Evolutionary conservation across 2,797 vertebrate genomes (phyloP), one percentile per base, ranked within the genome.

Genomic region (Onychomys leucogaster): DNA sequence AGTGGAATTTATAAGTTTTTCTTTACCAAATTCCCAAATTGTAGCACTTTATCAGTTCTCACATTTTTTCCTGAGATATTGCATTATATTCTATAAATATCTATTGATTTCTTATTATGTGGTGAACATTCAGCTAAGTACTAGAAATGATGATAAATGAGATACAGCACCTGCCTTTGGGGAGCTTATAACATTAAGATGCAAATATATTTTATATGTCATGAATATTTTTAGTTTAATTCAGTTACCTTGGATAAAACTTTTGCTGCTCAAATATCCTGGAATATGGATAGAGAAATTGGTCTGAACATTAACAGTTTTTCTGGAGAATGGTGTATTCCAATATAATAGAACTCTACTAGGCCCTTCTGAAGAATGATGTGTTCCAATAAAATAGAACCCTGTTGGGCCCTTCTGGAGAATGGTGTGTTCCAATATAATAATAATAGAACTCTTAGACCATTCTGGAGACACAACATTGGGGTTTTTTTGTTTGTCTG

Each of bases 21-120:
- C 69, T 96, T 73, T 8, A 76, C 5, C 4, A 88, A n/a, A 43
- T 2, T 16, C 17, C 21, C 10, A 69, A 90, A 82, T 83, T 94
- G 21, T 41, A 76, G 25, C 32, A 78, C 81, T 95, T 91, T 37
- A 81, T 52, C 82, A 63, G 77, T 21, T 11, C 25, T 17, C 13
- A 29, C 6, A 76, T 76, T 96, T 94, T 91, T 12, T 67, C 8
- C 49, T 89, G 16, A 94, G 23, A 81, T 41, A 13, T 77, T 92
- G 82, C 41, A 69, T 91, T 97, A 29, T 55, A 55, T 29, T 65
- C 55, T 78, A 82, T 61, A 85, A 90, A 75, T 78, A 88, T 37
- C 27, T 96, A 91, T 34, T 34, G 46, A 85, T 90, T 59, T n/a
- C 12, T 29, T 69, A n/a, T 55, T 89, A 59, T 61, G 1, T 77